Evolutionary conservation across 1,140 invertebrate genomes (phyloP), one percentile per base, ranked within the genome.

Genomic region (Latrodectus geometricus): DNA sequence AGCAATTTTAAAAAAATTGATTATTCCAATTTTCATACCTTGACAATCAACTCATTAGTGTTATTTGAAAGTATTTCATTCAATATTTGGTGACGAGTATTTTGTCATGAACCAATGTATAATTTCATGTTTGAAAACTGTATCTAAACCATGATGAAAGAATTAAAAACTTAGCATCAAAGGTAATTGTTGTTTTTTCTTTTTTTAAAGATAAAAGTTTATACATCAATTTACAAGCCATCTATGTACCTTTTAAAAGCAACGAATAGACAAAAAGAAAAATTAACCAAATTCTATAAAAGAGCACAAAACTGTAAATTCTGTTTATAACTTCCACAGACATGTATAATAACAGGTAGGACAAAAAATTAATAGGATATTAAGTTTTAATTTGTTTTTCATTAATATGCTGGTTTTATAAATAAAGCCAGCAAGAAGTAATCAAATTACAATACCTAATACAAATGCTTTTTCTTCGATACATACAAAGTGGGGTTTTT

Each of bases 401-500:
- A 52, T 61, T 87, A 21, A 61, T 61, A 61, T 61, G n/a, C 70
- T 69, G 52, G 49, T 65, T 87, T 80, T 21, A 87, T 87, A 66
- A 79, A 75, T 74, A 87, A 87, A 49, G 69, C 49, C 20, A 35
- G 56, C 61, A 66, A 50, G 65, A 72, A 87, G 85, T 80, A 79
- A 48, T 87, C 65, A 87, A 87, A 87, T 86, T 86, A 87, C 85
- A 87, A 74, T 87, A 77, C 65, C 85, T 87, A 87, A 87, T 87
- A 87, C 77, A 87, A 87, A 87, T 75, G 85, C 85, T 78, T 87
- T 73, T 80, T 80, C 56, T 87, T 76, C 76, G 65, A 80, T 80
- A 87, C 74, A 87, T 80, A 87, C 77, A 87, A 87, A 87, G 65
- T 87, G 85, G 85, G 77, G 54, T 61, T 61, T 86, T 75, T 80